phyloP scores from a whole-genome alignment of 2,113 vertebrate species.

The Pangasianodon gigas region DNA sequence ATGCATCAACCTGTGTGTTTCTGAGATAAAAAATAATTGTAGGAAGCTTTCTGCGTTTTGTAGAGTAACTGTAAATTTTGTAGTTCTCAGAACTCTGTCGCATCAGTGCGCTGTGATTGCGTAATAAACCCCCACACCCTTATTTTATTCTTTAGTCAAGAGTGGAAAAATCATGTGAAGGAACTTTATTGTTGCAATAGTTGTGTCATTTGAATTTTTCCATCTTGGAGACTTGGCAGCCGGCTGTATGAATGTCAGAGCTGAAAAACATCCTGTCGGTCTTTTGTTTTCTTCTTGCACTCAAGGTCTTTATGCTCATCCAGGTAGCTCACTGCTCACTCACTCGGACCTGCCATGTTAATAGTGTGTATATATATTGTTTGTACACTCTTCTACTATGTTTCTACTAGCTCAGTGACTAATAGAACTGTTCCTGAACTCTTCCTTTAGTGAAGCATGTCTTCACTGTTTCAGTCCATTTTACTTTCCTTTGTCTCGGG shows the following conservation, averaged over 20 bases:
- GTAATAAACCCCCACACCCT: background rate
- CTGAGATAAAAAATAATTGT: background rate
- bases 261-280: slow-evolving; percentile 51
- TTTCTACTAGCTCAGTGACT: too few species aligned
- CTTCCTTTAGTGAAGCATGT: background rate
- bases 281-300: slow-evolving; percentile 29
- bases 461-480: background rate
- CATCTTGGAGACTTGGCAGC: slow-evolving; percentile 19
- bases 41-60: background rate
- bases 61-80: background rate
- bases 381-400: too few species aligned
- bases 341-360: background rate
- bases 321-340: background rate
- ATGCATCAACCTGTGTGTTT: slow-evolving; percentile 46
- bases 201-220: background rate
- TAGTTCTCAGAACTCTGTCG: background rate
- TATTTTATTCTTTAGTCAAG: background rate
- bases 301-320: slow-evolving; percentile 26
- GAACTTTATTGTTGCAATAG: background rate
- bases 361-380: background rate
- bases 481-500: background rate
- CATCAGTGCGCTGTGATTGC: too few species aligned
- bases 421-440: background rate
- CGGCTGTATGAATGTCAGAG: slow-evolving; percentile 2
- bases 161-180: background rate